These are phyloP conservation scores for Tragelaphus scriptus DNA, from an alignment of 2,113 vertebrate species.

Conservation along the genomic window DNA sequence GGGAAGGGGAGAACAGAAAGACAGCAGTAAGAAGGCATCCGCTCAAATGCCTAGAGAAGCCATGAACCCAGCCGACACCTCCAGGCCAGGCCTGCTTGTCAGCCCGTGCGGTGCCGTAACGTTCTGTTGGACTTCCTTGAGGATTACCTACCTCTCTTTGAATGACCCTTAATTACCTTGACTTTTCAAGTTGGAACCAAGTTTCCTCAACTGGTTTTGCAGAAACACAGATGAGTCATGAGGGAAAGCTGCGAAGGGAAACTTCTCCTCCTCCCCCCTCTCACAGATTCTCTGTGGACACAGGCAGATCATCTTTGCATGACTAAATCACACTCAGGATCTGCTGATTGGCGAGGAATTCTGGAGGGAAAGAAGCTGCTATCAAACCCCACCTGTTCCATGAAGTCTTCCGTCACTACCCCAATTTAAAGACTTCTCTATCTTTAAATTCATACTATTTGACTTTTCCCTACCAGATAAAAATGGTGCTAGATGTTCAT, in stretches of 20 bases:
- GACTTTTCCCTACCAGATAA: background rate
- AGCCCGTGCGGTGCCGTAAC: rapidly evolving
- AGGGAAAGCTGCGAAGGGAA: background rate
- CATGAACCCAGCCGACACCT: background rate
- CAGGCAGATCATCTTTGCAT: background rate
- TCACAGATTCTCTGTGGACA: background rate
- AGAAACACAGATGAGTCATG: slow-evolving; percentile 23
- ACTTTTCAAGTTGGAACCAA: background rate
- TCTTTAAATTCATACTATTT: background rate
- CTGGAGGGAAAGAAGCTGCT: background rate
- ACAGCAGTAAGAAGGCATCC: background rate
- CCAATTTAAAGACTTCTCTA: background rate
- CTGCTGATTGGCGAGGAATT: background rate
- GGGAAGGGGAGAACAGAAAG: rapidly evolving
- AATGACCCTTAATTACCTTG: background rate
- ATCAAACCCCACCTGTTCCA: background rate
- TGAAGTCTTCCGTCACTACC: background rate
- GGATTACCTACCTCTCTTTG: background rate
- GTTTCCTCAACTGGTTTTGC: slow-evolving; percentile 9
- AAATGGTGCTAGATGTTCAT: background rate
- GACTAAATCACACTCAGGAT: background rate
- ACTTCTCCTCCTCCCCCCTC: background rate
- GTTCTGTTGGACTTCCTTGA: background rate
- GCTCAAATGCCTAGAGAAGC: background rate
- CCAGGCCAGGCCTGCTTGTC: too few species aligned